A percentile compares a stretch with the other conserved stretches of the same genome.
Evolutionary conservation across 2,797 vertebrate genomes (phyloP).

Genomic region (Rhabdophis nuchalis): DNA sequence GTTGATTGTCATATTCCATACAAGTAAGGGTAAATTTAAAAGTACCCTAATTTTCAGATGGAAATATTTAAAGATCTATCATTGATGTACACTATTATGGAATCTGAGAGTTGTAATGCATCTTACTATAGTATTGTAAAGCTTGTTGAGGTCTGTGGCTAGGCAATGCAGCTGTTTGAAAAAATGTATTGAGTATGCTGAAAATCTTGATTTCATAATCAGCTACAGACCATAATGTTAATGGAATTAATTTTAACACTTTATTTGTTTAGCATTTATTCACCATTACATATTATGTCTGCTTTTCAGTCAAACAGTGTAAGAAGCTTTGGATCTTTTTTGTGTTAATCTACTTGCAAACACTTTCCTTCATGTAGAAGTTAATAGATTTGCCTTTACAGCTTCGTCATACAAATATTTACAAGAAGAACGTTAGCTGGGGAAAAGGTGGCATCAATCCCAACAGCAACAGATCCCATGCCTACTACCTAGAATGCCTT

Average conservation of each 20-base stretch:
- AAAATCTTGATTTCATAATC: neutral
- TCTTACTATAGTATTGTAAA: neutral
- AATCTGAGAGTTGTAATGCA: neutral
- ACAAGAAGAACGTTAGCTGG: constrained; percentile 66
- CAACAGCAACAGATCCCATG: constrained; percentile 62
- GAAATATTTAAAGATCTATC: neutral
- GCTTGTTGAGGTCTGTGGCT: neutral
- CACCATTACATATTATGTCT: neutral
- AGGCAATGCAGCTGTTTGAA: neutral
- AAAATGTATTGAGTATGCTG: neutral
- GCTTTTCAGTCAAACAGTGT: neutral
- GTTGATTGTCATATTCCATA: neutral
- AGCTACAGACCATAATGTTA: neutral
- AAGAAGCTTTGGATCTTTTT: neutral
- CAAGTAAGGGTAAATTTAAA: neutral
- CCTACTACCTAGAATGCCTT: constrained; percentile 66
- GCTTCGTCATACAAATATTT: constrained; percentile 72
- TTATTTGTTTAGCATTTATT: neutral
- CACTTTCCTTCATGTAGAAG: neutral
- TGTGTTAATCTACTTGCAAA: neutral
- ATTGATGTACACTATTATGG: neutral
- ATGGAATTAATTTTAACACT: neutral
- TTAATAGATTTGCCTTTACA: constrained; percentile 31
- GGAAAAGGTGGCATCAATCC: constrained; percentile 65
- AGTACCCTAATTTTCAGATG: neutral